Percentiles rank a stretch among this genome's conserved stretches.
These are phyloP conservation scores for Parasteatoda lunata DNA, from an alignment of 2,888 invertebrate species.

Conservation along the genomic window DNA sequence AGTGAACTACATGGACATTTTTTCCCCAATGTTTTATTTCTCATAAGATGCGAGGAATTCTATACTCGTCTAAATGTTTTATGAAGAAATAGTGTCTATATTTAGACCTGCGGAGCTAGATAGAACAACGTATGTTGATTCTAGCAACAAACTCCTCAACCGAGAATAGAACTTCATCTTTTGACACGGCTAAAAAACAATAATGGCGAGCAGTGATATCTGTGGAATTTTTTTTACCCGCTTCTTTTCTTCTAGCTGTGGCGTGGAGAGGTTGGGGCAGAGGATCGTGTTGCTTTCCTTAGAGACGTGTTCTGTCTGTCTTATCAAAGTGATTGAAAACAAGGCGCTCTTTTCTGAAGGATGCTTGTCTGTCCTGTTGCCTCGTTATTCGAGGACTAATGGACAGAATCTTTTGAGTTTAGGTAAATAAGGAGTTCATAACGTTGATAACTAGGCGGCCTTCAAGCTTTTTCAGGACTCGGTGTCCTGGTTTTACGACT, in stretches of 20 bases:
- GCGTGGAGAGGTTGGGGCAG: slow-evolving; percentile 4
- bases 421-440: slow-evolving; percentile 60
- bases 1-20: not conserved
- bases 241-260: slow-evolving; percentile 21
- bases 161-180: slow-evolving; percentile 64
- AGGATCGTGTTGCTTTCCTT: slow-evolving; percentile 45
- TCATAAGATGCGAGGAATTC: slow-evolving; percentile 40
- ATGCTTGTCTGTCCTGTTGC: slow-evolving; percentile 36
- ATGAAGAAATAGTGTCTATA: slow-evolving; percentile 63
- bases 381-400: slow-evolving; percentile 56
- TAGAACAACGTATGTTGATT: slow-evolving; percentile 67
- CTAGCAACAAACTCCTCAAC: slow-evolving; percentile 59
- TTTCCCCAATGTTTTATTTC: not conserved
- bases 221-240: slow-evolving; percentile 49
- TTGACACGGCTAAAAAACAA: slow-evolving; percentile 68
- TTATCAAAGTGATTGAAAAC: slow-evolving; percentile 67
- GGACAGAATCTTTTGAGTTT: slow-evolving; percentile 48
- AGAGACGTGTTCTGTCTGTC: slow-evolving; percentile 63
- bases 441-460: slow-evolving; percentile 18
- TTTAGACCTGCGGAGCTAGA: slow-evolving; percentile 44
- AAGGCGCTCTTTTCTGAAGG: slow-evolving; percentile 42
- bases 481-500: not conserved
- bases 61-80: slow-evolving; percentile 64
- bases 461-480: not conserved
- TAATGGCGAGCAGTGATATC: slow-evolving; percentile 67